These are phyloP conservation scores for Linnaemya tessellans DNA, from an alignment of 2,888 invertebrate genomes.

Conservation along the genomic window DNA sequence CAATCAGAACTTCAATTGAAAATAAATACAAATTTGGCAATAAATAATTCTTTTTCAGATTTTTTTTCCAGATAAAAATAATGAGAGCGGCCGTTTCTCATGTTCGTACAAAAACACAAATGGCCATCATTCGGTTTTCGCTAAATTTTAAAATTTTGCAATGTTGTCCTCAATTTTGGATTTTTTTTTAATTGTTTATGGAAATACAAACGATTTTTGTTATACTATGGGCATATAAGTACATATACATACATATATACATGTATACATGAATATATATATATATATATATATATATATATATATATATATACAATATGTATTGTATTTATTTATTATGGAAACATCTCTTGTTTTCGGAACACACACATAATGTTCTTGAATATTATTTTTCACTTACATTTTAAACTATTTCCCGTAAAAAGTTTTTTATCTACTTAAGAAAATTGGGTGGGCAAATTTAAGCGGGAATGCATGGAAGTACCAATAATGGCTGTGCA, in stretches of 20 bases:
- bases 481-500: neutral
- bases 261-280: too few relatives aligned
- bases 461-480: neutral
- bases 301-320: too few relatives aligned
- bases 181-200: conserved; percentile 33
- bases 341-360: conserved; percentile 3
- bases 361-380: conserved; percentile 7
- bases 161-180: neutral
- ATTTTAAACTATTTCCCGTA: conserved; percentile 9
- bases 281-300: too few relatives aligned
- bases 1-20: conserved; percentile 32
- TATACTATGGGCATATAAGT: too few relatives aligned
- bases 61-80: neutral
- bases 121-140: conserved; percentile 1
- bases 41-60: neutral
- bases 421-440: neutral
- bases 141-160: conserved; percentile 26
- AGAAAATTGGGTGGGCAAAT: too few relatives aligned
- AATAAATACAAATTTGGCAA: conserved; percentile 13
- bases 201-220: conserved; percentile 21
- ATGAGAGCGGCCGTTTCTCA: conserved; percentile 12
- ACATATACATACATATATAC: too few relatives aligned
- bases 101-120: neutral
- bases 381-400: neutral
- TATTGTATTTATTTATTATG: neutral